Evolutionary conservation across 1,140 invertebrate genomes (phyloP).

Genomic region (Lithobius niger): DNA sequence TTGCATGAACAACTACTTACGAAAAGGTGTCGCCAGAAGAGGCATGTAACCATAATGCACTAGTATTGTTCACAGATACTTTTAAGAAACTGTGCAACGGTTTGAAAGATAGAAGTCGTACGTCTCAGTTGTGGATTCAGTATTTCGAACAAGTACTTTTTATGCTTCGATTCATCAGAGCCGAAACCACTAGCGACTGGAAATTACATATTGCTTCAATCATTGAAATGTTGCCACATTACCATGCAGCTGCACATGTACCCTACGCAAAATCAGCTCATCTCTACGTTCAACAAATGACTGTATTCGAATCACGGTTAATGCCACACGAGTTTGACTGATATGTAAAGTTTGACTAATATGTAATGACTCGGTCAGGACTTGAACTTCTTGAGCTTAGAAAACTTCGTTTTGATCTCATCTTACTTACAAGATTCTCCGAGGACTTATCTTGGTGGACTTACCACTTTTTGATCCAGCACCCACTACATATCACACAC

Average conservation of each 20-base stretch:
- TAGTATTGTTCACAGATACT: no score
- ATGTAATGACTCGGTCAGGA: no score
- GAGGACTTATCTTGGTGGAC: no score
- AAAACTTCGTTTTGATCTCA: no score
- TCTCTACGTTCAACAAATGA: not conserved
- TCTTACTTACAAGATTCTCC: no score
- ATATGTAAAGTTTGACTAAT: no score
- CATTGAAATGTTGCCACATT: constrained; percentile 1
- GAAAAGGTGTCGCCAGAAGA: not conserved
- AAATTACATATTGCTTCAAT: no score
- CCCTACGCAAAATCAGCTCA: no score
- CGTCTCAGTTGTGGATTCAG: not conserved
- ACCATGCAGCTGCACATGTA: not conserved
- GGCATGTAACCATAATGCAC: no score
- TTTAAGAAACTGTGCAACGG: not conserved
- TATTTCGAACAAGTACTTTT: not conserved
- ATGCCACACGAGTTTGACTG: not conserved
- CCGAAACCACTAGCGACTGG: constrained; percentile 23
- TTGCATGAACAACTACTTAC: not conserved
- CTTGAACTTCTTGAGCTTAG: no score
- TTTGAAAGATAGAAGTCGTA: not conserved
- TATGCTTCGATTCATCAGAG: constrained; percentile 20
- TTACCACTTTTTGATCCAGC: no score
- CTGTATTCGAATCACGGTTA: not conserved
- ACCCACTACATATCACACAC: no score